phyloP scores from a whole-genome alignment of 2,888 invertebrate genomes.

The Therioaphis trifolii region DNA sequence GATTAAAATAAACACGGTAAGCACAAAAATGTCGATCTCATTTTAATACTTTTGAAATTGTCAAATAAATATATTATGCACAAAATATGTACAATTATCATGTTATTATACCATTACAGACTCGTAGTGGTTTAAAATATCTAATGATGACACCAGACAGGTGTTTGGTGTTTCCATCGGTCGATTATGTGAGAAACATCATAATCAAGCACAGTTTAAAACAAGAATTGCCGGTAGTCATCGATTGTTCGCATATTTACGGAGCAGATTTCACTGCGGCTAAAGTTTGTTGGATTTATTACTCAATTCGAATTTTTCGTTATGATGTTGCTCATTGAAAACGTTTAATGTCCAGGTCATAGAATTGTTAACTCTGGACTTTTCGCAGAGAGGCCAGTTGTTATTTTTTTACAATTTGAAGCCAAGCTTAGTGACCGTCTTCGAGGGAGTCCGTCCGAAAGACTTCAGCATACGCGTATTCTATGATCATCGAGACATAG shows the following conservation, averaged over 20 bases:
- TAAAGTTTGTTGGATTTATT: conserved; percentile 71
- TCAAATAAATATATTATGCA: not conserved
- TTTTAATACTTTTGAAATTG: too few relatives aligned
- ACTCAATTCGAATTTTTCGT: too few relatives aligned
- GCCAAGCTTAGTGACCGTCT: conserved; percentile 83
- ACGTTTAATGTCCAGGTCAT: conserved; percentile 71
- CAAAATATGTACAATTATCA: too few relatives aligned
- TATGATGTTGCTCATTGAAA: not conserved
- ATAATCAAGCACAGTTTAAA: conserved; percentile 83
- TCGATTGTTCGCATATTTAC: conserved; percentile 89
- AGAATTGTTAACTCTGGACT: conserved; percentile 80
- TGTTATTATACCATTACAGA: too few relatives aligned
- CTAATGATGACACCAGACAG: conserved; percentile 87
- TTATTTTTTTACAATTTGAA: conserved; percentile 87
- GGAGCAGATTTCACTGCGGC: conserved; percentile 90
- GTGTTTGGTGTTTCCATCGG: conserved; percentile 89
- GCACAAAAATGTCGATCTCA: too few relatives aligned
- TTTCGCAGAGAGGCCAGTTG: conserved; percentile 78
- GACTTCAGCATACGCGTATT: conserved; percentile 71
- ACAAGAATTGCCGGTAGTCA: conserved; percentile 79
- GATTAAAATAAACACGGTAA: conserved; percentile 79
- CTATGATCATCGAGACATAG: conserved; percentile 71
- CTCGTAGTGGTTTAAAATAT: conserved; percentile 78
- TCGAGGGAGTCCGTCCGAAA: conserved; percentile 81
- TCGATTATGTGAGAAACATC: conserved; percentile 86